A percentile compares a stretch with the other conserved stretches of the same genome.
These are phyloP conservation scores for Corythoichthys intestinalis DNA, from an alignment of 2,113 vertebrate species.

Conservation along the genomic window DNA sequence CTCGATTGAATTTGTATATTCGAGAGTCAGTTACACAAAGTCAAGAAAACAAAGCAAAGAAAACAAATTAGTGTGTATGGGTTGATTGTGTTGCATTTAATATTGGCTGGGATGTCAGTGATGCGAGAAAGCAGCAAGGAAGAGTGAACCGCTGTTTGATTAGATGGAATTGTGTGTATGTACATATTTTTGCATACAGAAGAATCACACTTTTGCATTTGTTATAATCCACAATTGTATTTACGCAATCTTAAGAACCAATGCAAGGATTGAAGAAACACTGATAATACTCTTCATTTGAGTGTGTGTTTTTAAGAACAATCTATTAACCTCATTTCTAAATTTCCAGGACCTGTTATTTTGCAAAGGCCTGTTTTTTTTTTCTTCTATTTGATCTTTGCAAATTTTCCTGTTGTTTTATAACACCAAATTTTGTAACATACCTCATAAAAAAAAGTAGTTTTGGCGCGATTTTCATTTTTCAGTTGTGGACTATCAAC, in stretches of 20 bases:
- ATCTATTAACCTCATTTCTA: no score
- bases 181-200: conserved; percentile 6
- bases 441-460: conserved; percentile 26
- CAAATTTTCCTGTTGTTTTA: background rate
- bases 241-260: no score
- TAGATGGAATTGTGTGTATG: conserved; percentile 26
- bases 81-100: conserved; percentile 79
- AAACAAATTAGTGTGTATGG: conserved; percentile 75
- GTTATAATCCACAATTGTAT: background rate
- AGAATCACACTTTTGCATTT: background rate
- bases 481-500: no score
- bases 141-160: conserved; percentile 38
- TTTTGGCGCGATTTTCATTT: conserved; percentile 39
- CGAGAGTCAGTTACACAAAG: conserved; percentile 69
- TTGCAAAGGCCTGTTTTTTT: background rate
- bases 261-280: background rate
- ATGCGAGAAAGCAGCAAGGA: conserved; percentile 61
- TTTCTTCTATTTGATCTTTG: background rate
- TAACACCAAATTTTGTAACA: background rate
- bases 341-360: no score
- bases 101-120: conserved; percentile 65
- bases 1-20: conserved; percentile 78
- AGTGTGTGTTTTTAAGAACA: no score
- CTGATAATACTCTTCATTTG: background rate
- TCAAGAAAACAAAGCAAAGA: conserved; percentile 67